Base-by-base conservation (phyloP, 2,888 invertebrate genomes). In the Latrodectus elegans region DNA sequence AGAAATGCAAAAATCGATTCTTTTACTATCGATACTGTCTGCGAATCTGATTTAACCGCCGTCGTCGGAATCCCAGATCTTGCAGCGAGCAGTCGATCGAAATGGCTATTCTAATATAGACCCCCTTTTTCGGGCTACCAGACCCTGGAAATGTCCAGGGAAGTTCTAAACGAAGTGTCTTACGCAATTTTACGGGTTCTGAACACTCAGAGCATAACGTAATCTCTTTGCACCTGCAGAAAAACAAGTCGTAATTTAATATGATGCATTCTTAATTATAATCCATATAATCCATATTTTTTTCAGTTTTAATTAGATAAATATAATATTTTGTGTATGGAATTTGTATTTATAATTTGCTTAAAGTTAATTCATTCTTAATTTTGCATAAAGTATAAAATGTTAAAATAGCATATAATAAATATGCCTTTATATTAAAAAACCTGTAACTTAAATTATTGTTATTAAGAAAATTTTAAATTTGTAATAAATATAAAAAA, bases 1-100 rank as follows among this genome's bases (percentile, higher is more conserved):
- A 60, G 60, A 60, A 60, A 64, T 72, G 51, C 49, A 72, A 80
- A 80, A 80, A 80, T 80, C 72, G 80, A 80, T 72, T 80, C 17
- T 80, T 17, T 60, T 22, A 26, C 49, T 51, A 74, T 70, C 68
- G 74, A 75, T 75, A 55, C 14, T 53, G 74, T 75, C 75, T 75
- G 82, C 65, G 49, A 67, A 51, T 81, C 52, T 55, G 22, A 60
- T 82, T 75, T 75, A 55, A 67, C 38, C 51, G 52, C 72, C 49
- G 67, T 60, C 14, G 60, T 15, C 60, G 65, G 53, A 70, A 60
- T 67, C 65, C 68, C 15, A 38, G 74, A 74, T 49, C 15, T 14
- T 72, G 72, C 71, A 71, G 72, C 72, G 80, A 38, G 64, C 51
- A 15, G n/a, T 17, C 75, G 75, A 82, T 82, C 82, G 74, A 75